Evolutionary conservation across 2,113 vertebrate genomes (phyloP), one percentile per base, ranked within the genome.

Genomic region (pig (Sus scrofa)): DNA sequence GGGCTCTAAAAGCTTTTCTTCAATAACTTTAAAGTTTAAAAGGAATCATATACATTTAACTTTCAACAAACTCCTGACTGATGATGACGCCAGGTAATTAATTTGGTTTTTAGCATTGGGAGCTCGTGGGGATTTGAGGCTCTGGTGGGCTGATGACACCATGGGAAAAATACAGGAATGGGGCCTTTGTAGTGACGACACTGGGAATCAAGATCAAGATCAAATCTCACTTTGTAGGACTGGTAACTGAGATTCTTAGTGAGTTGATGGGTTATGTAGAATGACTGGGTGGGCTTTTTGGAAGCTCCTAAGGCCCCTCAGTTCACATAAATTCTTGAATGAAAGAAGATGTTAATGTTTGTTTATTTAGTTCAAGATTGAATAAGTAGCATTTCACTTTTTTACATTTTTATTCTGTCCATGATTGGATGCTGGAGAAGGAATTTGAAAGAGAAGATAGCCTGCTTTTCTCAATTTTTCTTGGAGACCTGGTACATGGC

Each of bases 371-470:
- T 6, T 71, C 68, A 81, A 73, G 75, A 65, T 50, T 90, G 50
- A 85, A 20, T 89, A 89, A n/a, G 37, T 37, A 63, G 34, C 34
- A 67, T 88, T 81, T 37, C 32, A 22, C 7, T 54, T 75, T 95
- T 93, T 50, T 27, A 65, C 34, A 87, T 62, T 60, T 95, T 12
- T 60, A 54, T 86, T 67, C 50, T 74, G 13, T 77, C 70, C 14
- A 85, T 52, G 60, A 82, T 26, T 68, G 19, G 52, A 44, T 78
- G 50, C 75, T 83, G 20, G 34, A 75, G 74, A 63, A 78, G 22
- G 68, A 84, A 65, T 27, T 37, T 30, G 39, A 93, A 94, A 75
- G 24, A 74, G 18, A 97, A 83, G 56, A 24, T 37, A 70, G 70
- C 32, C 60, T 54, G 30, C 20, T 92, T 86, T 86, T 15, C 34